phyloP scores from a whole-genome alignment of 2,113 vertebrate species.

The Mandrillus leucophaeus region DNA sequence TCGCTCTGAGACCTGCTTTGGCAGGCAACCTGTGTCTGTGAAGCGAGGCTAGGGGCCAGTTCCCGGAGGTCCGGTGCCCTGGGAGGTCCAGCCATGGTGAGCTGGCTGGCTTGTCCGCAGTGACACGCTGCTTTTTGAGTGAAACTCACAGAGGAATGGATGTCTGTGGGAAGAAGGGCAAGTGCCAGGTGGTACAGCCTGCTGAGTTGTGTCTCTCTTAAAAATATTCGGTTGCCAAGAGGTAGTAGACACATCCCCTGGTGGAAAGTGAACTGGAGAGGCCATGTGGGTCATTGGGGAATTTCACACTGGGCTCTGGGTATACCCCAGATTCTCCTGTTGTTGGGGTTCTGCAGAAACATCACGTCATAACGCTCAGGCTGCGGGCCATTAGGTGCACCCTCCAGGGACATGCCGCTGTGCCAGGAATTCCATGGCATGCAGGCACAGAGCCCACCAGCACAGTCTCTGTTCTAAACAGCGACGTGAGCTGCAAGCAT shows the following conservation, averaged over 20 bases:
- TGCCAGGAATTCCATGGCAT: neutral
- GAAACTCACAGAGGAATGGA: neutral
- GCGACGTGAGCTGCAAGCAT: neutral
- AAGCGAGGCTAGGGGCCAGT: neutral
- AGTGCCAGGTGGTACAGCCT: neutral
- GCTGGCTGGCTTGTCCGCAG: accelerated
- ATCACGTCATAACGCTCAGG: neutral
- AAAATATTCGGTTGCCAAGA: slow-evolving; percentile 32
- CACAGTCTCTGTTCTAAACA: neutral
- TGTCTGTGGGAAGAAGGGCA: neutral
- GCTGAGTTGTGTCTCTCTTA: neutral
- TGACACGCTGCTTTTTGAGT: neutral
- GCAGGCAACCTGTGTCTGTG: neutral
- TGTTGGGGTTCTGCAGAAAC: neutral
- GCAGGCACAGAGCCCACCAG: neutral
- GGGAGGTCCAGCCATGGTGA: neutral
- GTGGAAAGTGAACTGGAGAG: neutral
- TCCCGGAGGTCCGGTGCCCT: neutral
- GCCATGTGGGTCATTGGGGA: neutral
- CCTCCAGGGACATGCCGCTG: neutral
- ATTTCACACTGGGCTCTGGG: neutral
- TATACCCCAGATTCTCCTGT: neutral
- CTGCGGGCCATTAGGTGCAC: neutral
- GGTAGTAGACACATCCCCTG: neutral
- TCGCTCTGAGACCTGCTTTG: neutral